phyloP scores from a whole-genome alignment of 1,140 invertebrate genomes.

The Spodoptera frugiperda region DNA sequence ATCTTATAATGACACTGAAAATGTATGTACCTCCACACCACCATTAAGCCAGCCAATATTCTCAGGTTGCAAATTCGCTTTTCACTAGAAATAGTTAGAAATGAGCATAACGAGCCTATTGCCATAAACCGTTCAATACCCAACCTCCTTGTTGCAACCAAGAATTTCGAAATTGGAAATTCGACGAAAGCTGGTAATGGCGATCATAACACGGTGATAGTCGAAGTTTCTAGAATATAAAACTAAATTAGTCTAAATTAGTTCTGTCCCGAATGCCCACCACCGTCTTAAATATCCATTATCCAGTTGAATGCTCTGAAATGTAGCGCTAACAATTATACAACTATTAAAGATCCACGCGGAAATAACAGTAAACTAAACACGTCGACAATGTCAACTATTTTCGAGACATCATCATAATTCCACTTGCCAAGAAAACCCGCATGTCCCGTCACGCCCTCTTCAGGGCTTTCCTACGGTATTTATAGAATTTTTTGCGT shows the following conservation, averaged over 20 bases:
- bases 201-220: too few relatives aligned
- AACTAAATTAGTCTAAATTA: not conserved
- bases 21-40: too few relatives aligned
- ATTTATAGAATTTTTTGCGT: constrained; percentile 48
- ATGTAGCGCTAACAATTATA: constrained; percentile 10
- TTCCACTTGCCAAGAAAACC: constrained; percentile 63
- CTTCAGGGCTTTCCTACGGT: constrained; percentile 53
- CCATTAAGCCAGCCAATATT: too few relatives aligned
- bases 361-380: constrained; percentile 67
- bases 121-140: too few relatives aligned
- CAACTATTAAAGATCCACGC: constrained; percentile 52
- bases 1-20: too few relatives aligned
- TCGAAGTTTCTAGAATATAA: not conserved
- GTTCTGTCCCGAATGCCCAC: too few relatives aligned
- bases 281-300: not conserved
- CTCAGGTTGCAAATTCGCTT: too few relatives aligned
- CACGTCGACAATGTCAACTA: constrained; percentile 74
- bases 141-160: too few relatives aligned
- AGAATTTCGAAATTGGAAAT: too few relatives aligned
- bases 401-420: constrained; percentile 64
- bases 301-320: constrained; percentile 27
- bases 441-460: constrained; percentile 50
- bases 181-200: too few relatives aligned
- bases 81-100: too few relatives aligned
- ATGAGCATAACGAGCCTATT: too few relatives aligned